phyloP scores from a whole-genome alignment of 30 jellyfish, hydroid and myxozoan species.

The Morbakka virulenta region DNA sequence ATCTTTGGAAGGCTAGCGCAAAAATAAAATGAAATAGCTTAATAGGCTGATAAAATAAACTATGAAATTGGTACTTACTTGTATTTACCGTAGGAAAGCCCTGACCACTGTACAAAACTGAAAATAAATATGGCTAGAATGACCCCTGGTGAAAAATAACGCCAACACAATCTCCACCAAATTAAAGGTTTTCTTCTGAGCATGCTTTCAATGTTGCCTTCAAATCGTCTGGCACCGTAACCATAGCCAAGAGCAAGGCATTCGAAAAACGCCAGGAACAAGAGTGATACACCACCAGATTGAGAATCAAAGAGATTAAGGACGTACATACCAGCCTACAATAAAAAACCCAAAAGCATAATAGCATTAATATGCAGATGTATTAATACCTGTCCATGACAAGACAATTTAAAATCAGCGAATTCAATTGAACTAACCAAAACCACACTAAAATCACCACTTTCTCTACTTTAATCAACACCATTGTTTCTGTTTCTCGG shows the following conservation, averaged over 20 bases:
- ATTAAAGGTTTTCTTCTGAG: constrained; percentile 67
- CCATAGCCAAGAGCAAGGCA: constrained; percentile 86
- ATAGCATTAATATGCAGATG: not conserved
- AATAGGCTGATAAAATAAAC: not conserved
- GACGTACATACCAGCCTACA: constrained; percentile 91
- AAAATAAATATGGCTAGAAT: constrained; percentile 62
- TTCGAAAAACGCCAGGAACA: constrained; percentile 83
- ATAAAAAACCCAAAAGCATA: not conserved
- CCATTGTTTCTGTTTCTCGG: no score
- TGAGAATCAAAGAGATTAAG: constrained; percentile 86
- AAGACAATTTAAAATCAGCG: no score
- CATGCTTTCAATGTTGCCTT: constrained; percentile 65
- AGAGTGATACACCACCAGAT: constrained; percentile 94
- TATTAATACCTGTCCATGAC: no score
- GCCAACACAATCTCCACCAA: constrained; percentile 98
- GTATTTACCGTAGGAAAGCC: constrained; percentile 61
- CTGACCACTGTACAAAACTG: constrained; percentile 77
- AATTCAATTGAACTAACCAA: no score
- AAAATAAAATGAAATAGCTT: no score
- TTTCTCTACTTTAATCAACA: no score
- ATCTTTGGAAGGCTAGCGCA: no score
- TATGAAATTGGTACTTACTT: constrained; percentile 1
- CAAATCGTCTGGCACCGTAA: constrained; percentile 83
- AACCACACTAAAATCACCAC: no score
- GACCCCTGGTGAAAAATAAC: constrained; percentile 73